Conservation (phyloP, 1,140 invertebrate species). For the Saccostrea glomerata region DNA sequence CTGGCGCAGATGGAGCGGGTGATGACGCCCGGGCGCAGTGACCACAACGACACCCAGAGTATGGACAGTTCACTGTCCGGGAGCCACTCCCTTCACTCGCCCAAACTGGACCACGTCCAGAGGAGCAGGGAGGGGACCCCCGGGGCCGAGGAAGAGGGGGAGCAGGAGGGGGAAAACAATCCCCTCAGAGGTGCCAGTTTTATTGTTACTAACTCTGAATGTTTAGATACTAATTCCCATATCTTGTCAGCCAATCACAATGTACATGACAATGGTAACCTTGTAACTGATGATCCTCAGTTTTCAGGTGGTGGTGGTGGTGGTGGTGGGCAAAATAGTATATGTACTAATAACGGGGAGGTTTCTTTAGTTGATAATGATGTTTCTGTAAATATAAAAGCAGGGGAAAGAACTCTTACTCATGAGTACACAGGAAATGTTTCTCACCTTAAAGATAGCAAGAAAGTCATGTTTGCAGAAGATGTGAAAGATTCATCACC, state of each 20-base stretch:
- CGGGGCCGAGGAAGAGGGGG: slow-evolving; percentile 55
- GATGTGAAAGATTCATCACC: slow-evolving; percentile 46
- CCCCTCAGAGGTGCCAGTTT: slow-evolving; percentile 64
- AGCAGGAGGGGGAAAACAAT: slow-evolving; percentile 50
- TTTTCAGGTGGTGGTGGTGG: slow-evolving; percentile 38
- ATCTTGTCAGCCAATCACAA: slow-evolving; percentile 76
- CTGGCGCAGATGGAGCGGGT: slow-evolving; percentile 65
- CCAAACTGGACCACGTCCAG: slow-evolving; percentile 46
- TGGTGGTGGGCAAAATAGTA: background rate
- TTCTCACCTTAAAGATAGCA: slow-evolving; percentile 47
- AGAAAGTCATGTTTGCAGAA: slow-evolving; percentile 55
- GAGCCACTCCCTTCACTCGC: slow-evolving; percentile 67
- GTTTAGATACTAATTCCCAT: slow-evolving; percentile 59
- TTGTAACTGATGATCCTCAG: slow-evolving; percentile 33
- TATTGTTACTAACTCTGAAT: slow-evolving; percentile 58
- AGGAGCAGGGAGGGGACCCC: slow-evolving; percentile 41
- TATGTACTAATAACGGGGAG: slow-evolving; percentile 7
- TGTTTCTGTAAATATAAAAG: background rate
- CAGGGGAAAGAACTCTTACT: background rate
- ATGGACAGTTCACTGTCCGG: slow-evolving; percentile 74
- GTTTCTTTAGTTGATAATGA: background rate
- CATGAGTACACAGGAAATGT: background rate
- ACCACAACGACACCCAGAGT: slow-evolving; percentile 74
- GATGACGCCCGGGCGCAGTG: slow-evolving; percentile 59
- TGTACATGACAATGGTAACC: slow-evolving; percentile 76